Evolutionary conservation across 2,888 invertebrate genomes (phyloP), one percentile per base, ranked within the genome.

Genomic region (Andrena minutula): DNA sequence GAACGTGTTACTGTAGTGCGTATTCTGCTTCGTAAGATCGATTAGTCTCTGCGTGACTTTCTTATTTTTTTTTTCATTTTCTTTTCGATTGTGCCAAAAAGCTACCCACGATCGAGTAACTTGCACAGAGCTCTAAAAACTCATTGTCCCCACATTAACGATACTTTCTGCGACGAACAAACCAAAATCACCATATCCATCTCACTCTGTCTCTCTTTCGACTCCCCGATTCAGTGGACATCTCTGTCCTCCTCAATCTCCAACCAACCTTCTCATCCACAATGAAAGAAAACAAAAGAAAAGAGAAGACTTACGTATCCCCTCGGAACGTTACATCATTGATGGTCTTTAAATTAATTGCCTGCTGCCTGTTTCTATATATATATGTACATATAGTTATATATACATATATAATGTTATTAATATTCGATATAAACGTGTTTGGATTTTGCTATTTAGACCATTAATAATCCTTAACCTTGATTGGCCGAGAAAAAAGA

Each of bases 341-440:
- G 88, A 92, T 90, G 90, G 90, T 92, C 89, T 90, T 89, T 84
- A 85, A 87, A 90, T 89, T 90, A 91, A 92, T 89, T 93, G 93
- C 92, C 91, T 93, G 93, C 91, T 93, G 93, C 93, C 91, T 93
- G 93, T 90, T 91, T 89, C 84, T 83, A 82, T 82, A 66, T 53
- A 71, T 56, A 28, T 53, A 47, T 49, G 58, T 64, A 10, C 83
- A 84, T 23, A 41, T 51, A 66, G 26, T 35, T 51, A 30, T n/a
- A 51, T 69, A 63, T 60, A 56, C 32, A 68, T 85, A 78, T 84
- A 73, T 70, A 83, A 79, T 89, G 85, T 89, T 77, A 88, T 89
- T 89, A 89, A 89, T 90, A 88, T 86, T 79, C 85, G 63, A 86
- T 82, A 86, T 77, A 86, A 85, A 88, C 71, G 85, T 80, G 89